Evolutionary conservation across 2,113 vertebrate species (phyloP).

Genomic region (Silurus glanis): DNA sequence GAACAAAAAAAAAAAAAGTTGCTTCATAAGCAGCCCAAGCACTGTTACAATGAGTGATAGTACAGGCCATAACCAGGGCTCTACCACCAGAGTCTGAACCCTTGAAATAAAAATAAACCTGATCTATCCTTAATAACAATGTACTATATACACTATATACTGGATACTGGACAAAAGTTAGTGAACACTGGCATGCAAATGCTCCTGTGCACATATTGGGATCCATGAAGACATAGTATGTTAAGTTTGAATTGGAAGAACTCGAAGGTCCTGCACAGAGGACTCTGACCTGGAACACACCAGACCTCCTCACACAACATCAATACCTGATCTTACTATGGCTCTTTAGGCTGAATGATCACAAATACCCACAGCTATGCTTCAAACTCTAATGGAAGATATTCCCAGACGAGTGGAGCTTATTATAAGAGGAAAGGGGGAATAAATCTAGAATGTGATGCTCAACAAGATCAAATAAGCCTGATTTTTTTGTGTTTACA

Average conservation of each 20-base stretch:
- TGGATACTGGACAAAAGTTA: not conserved
- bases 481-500: not conserved
- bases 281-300: not conserved
- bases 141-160: not conserved
- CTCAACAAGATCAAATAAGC: no score
- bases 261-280: not conserved
- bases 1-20: not conserved
- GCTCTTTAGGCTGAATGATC: not conserved
- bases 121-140: not conserved
- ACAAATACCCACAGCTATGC: not conserved
- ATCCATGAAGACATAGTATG: not conserved
- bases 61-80: constrained; percentile 12
- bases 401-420: not conserved
- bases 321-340: not conserved
- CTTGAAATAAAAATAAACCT: not conserved
- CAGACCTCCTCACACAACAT: not conserved
- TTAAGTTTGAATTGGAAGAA: not conserved
- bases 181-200: not conserved
- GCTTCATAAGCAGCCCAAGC: constrained; percentile 23
- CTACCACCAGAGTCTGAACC: not conserved
- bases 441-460: no score
- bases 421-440: not conserved
- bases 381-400: not conserved
- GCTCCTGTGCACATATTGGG: no score
- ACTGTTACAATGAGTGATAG: not conserved